Base-by-base conservation (phyloP, 2,113 vertebrate species). In the Drymodes brunneopygia region DNA sequence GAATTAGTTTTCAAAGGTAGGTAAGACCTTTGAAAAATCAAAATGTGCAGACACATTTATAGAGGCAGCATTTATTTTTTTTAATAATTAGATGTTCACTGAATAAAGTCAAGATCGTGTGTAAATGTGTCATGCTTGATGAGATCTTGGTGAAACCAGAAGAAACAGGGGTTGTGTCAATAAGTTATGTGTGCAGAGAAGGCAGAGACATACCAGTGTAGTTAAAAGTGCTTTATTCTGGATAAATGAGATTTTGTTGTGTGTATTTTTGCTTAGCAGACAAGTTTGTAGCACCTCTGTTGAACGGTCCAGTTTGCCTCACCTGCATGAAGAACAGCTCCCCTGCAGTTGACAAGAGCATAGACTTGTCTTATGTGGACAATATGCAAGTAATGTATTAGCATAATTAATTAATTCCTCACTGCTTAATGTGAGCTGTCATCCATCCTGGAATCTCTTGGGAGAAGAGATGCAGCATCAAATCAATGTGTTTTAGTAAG, bases 201-300 rank as follows among this genome's bases (percentile, higher is more conserved):
- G n/a, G 24, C 67, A 56, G 7, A 56, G 64, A 58, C 0, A 0
- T 27, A 33, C 6, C 28, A 19, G 16, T 36, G 40, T n/a, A 53
- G 38, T 72, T 92, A 2, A 71, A 71, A 72, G 25, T 12, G 45
- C 47, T 86, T 88, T 51, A 8, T 70, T 88, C 22, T 58, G 33
- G 35, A 2, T 33, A 45, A 22, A 8, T 14, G 35, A 44, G 77
- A 16, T 81, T 57, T 61, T 86, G 42, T 31, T 58, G 14, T 25
- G 29, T 35, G 50, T 28, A 24, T 5, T 56, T 88, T 70, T 81
- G 50, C n/a, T 78, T 81, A 60, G 69, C 16, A 23, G 40, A 56
- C 33, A 36, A 13, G 17, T 31, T 65, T 31, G 33, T 36, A 47
- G 61, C 44, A n/a, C 3, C 2, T 31, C 19, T 86, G 70, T 69